These are phyloP conservation scores for Paramuricea clavata DNA, from an alignment of 92 coral and sea anemone species.

Conservation along the genomic window DNA sequence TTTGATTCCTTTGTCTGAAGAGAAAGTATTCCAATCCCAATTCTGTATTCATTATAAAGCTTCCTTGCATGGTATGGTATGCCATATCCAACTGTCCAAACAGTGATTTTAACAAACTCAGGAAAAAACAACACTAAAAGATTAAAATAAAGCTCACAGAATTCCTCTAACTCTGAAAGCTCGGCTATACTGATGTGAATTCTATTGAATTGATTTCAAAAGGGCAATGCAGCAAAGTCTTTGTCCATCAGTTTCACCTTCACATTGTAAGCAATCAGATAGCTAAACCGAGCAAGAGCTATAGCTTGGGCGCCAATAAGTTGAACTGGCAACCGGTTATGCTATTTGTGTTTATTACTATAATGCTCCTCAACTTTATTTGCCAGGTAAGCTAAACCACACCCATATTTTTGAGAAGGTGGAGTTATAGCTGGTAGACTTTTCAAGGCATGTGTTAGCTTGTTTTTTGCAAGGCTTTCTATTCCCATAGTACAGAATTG, in stretches of 20 bases:
- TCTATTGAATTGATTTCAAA: constrained; percentile 53
- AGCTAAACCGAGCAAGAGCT: constrained; percentile 65
- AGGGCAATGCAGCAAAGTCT: constrained; percentile 47
- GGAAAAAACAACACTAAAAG: constrained; percentile 28
- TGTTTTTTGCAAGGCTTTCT: too few species aligned
- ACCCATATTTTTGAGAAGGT: constrained; percentile 15
- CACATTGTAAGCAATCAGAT: constrained; percentile 50
- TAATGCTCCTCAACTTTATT: constrained; percentile 45
- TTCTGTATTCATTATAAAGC: constrained; percentile 7
- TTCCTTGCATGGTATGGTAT: constrained; percentile 70
- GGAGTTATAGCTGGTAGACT: neutral
- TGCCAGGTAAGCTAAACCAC: constrained; percentile 69
- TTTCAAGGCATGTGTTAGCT: neutral
- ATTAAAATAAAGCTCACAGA: neutral
- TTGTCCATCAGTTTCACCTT: constrained; percentile 51
- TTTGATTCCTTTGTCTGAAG: constrained; percentile 74
- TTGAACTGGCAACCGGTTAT: constrained; percentile 59
- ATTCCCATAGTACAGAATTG: too few species aligned
- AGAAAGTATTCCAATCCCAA: constrained; percentile 70
- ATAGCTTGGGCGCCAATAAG: constrained; percentile 74
- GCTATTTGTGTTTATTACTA: constrained; percentile 45
- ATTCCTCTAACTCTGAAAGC: neutral
- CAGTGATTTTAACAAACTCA: constrained; percentile 51
- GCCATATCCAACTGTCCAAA: constrained; percentile 79
- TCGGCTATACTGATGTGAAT: constrained; percentile 49